Conservation (phyloP, 2,113 vertebrate species). For the Setophaga kirtlandii region DNA sequence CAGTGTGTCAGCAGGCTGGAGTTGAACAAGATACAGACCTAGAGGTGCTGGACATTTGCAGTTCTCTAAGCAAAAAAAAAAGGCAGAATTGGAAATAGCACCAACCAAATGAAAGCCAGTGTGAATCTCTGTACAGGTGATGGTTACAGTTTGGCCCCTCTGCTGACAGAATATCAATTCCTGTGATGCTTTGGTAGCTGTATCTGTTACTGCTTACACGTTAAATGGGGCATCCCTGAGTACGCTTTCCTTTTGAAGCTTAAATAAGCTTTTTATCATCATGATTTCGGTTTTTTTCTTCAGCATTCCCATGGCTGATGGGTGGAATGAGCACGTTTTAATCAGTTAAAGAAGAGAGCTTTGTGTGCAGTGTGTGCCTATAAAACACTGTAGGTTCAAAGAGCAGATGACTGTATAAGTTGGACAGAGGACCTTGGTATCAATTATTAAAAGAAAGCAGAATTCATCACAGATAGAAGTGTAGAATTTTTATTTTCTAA, state of each 20-base stretch:
- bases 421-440: slow-evolving; percentile 21
- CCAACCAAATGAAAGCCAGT: background rate
- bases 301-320: background rate
- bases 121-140: background rate
- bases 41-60: background rate
- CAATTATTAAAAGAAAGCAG: slow-evolving; percentile 48
- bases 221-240: background rate
- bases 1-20: background rate
- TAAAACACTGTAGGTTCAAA: background rate
- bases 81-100: background rate
- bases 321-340: background rate
- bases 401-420: background rate
- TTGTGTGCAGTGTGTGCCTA: background rate
- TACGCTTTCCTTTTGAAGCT: background rate
- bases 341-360: background rate
- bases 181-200: background rate
- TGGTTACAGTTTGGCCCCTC: background rate
- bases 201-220: background rate
- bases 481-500: slow-evolving; percentile 42
- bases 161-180: background rate
- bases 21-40: background rate
- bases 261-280: background rate
- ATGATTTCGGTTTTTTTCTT: background rate
- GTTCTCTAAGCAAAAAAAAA: background rate
- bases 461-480: slow-evolving; percentile 38